A percentile compares a stretch with the other conserved stretches of the same genome.
Conservation (phyloP, 2,888 invertebrate species). For the Cataglyphis rosenhaueri region DNA sequence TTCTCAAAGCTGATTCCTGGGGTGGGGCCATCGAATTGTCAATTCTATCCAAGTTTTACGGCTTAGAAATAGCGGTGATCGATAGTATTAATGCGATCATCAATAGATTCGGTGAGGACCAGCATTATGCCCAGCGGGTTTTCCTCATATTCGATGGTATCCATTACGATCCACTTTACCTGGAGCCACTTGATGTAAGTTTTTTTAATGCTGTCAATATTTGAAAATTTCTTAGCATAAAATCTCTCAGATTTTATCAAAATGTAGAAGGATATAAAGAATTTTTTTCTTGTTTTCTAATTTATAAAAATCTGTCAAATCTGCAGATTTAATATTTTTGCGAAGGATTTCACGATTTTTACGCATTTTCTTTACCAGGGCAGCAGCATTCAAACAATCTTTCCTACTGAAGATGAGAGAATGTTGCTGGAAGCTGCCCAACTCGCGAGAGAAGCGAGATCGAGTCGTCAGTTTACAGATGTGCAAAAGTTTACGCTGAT, state of each 20-base stretch:
- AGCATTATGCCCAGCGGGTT: slow-evolving; percentile 93
- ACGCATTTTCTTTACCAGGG: slow-evolving; percentile 87
- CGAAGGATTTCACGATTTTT: slow-evolving; percentile 55
- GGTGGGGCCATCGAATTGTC: slow-evolving; percentile 98
- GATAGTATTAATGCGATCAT: slow-evolving; percentile 96
- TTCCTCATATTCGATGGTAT: slow-evolving; percentile 97
- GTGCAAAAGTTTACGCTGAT: slow-evolving; percentile 94
- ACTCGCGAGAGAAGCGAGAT: slow-evolving; percentile 94
- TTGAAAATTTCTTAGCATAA: background rate
- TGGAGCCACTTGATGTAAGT: slow-evolving; percentile 93
- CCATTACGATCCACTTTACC: slow-evolving; percentile 97
- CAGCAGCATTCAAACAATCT: slow-evolving; percentile 91
- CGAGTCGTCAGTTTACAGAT: slow-evolving; percentile 96
- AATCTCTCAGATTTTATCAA: background rate
- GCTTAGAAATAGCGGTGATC: slow-evolving; percentile 96
- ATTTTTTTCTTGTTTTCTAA: background rate
- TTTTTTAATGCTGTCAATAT: background rate
- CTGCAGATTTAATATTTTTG: background rate
- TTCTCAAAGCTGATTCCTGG: slow-evolving; percentile 95
- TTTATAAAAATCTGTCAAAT: background rate
- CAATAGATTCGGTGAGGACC: slow-evolving; percentile 97
- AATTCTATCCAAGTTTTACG: slow-evolving; percentile 94
- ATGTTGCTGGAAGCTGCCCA: slow-evolving; percentile 93
- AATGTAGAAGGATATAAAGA: background rate
- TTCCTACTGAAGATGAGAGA: slow-evolving; percentile 90